Evolutionary conservation across 2,888 invertebrate genomes (phyloP).

Genomic region (Drosophila trichaetosa): DNA sequence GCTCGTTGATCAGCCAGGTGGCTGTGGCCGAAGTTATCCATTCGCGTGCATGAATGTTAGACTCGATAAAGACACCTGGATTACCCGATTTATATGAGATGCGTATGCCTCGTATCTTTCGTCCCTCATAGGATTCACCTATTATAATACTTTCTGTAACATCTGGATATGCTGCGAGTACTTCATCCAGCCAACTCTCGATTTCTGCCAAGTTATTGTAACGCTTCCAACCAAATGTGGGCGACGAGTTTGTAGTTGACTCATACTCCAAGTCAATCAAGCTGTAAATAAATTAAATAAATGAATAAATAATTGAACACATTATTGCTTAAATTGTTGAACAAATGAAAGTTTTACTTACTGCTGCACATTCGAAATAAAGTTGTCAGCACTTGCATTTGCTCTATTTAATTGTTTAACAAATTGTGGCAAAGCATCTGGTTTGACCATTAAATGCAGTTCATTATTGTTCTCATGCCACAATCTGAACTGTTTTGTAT

Average conservation of each 20-base stretch:
- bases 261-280: constrained; percentile 83
- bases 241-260: constrained; percentile 51
- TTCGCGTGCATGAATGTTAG: constrained; percentile 88
- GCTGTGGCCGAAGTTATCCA: constrained; percentile 90
- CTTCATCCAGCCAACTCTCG: constrained; percentile 86
- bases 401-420: constrained; percentile 31
- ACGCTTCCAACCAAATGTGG: constrained; percentile 86
- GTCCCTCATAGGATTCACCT: constrained; percentile 87
- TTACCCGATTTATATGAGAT: constrained; percentile 83
- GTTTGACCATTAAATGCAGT: constrained; percentile 87
- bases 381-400: constrained; percentile 82
- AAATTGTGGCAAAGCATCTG: constrained; percentile 85
- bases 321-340: neutral
- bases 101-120: constrained; percentile 86
- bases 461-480: constrained; percentile 59
- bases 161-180: constrained; percentile 85
- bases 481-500: constrained; percentile 44
- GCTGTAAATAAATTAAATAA: constrained; percentile 66
- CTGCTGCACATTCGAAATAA: constrained; percentile 87
- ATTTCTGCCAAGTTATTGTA: constrained; percentile 88
- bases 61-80: constrained; percentile 87
- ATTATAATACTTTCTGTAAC: constrained; percentile 85
- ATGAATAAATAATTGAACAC: neutral
- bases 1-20: constrained; percentile 89
- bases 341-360: constrained; percentile 24